Base-by-base conservation (phyloP, 2,113 vertebrate species). In the Vulpes vulpes region DNA sequence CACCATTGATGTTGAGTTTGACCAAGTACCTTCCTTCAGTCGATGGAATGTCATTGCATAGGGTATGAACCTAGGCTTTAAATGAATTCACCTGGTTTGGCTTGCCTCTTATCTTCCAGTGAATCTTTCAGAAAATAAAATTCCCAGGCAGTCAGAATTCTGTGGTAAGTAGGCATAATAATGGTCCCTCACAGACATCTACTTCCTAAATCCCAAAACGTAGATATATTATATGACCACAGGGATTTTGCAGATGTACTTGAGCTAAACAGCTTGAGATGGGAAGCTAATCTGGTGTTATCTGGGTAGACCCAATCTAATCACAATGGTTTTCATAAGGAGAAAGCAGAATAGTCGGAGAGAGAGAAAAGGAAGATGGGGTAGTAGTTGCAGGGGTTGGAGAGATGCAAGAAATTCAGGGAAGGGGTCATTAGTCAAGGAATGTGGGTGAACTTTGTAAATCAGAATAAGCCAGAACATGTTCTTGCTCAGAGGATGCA, bases 401-500 rank as follows among this genome's bases (percentile, higher is more conserved):
- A 67, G 49, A 71, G 27, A 78, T 11, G 65, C 65, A 16, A 6
- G 30, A 15, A 32, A 67, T n/a, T 6, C 1, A 6, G 19, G 35
- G 49, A 12, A 11, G 19, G 5, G 2, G 2, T 14, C 11, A 15
- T 35, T 16, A 49, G 4, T 2, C 25, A 32, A 49, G 10, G 17
- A 43, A n/a, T 12, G 16, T 35, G 1, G 11, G 11, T 15, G 8
- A 32, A 38, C 51, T 25, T 69, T 17, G 74, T 27, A 90, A 87
- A 20, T 49, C 19, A 7, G 9, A 38, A n/a, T 49, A 53, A 22
- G 5, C 11, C 9, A 49, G 38, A 55, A 32, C 83, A 78, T 10
- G 49, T 65, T 60, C 10, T 7, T 2, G 5, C 30, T 43, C 9
- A 59, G 8, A 86, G 1, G 2, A 1, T 59, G 17, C 14, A 53